phyloP scores from a whole-genome alignment of 2,113 vertebrate genomes.

The Cheilinus undulatus region DNA sequence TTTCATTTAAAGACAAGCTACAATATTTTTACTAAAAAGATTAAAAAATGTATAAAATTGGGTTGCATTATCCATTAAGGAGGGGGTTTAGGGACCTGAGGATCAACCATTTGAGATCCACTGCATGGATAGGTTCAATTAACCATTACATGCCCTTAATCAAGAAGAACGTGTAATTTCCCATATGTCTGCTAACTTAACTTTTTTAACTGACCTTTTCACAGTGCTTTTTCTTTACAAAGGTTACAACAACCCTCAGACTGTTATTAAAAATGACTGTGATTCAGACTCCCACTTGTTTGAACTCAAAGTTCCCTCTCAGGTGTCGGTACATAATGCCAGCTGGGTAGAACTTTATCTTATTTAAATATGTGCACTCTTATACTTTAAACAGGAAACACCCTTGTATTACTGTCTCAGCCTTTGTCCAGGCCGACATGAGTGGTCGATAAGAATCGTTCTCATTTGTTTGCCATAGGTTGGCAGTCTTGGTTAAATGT shows the following conservation, averaged over 20 bases:
- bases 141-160: no score
- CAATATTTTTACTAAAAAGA: no score
- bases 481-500: background rate
- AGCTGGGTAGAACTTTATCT: conserved; percentile 13
- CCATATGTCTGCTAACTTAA: no score
- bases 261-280: background rate
- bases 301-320: background rate
- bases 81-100: no score
- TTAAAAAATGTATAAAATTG: no score
- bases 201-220: background rate
- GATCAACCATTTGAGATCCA: no score
- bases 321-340: background rate
- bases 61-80: no score
- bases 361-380: conserved; percentile 14
- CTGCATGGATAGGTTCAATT: no score
- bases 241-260: no score
- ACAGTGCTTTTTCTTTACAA: background rate
- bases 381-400: conserved; percentile 6
- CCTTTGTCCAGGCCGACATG: conserved; percentile 10
- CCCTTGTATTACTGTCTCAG: background rate
- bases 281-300: no score
- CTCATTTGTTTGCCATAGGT: conserved; percentile 38
- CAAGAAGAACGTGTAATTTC: no score
- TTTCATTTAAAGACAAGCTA: no score
- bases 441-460: conserved; percentile 19